Conservation (phyloP, 2,113 vertebrate species). For the Tragelaphus buxtoni region DNA sequence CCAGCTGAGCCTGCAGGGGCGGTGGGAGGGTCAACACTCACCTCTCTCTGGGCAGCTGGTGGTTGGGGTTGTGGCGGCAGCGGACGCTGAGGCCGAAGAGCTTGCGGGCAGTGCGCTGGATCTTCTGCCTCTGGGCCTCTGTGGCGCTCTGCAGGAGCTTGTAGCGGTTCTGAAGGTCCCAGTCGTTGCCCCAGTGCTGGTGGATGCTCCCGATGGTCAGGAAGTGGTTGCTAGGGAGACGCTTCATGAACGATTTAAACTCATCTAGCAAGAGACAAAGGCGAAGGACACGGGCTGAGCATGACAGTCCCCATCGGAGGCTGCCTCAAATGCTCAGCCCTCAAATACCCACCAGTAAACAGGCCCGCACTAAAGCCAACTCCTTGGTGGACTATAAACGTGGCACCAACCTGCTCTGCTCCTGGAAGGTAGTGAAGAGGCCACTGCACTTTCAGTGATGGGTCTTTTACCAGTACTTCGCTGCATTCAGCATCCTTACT, state of each 20-base stretch:
- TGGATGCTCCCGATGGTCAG: constrained; percentile 97
- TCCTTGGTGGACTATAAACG: accelerated
- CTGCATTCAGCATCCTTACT: too few species aligned
- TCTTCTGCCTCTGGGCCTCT: constrained; percentile 93
- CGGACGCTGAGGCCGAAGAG: constrained; percentile 97
- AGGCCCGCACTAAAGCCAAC: neutral
- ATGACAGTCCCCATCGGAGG: neutral
- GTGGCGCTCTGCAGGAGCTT: constrained; percentile 94
- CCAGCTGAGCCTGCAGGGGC: accelerated
- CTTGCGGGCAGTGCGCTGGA: constrained; percentile 96
- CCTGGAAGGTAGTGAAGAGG: too few species aligned
- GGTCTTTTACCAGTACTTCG: neutral
- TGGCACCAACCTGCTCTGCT: neutral
- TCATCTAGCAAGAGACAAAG: constrained; percentile 86
- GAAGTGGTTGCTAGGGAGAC: constrained; percentile 96
- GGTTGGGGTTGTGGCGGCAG: constrained; percentile 97
- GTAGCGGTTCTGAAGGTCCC: constrained; percentile 98
- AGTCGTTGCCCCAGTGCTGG: constrained; percentile 98
- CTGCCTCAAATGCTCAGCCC: neutral
- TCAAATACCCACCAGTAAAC: too few species aligned
- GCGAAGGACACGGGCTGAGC: neutral
- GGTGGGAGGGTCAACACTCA: constrained; percentile 55
- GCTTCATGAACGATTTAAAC: constrained; percentile 98
- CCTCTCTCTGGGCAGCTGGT: constrained; percentile 99
- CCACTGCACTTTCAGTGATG: accelerated